A percentile compares a stretch with the other conserved stretches of the same genome.
Evolutionary conservation across 2,113 vertebrate species (phyloP).

Genomic region (Cephalopterus ornatus): DNA sequence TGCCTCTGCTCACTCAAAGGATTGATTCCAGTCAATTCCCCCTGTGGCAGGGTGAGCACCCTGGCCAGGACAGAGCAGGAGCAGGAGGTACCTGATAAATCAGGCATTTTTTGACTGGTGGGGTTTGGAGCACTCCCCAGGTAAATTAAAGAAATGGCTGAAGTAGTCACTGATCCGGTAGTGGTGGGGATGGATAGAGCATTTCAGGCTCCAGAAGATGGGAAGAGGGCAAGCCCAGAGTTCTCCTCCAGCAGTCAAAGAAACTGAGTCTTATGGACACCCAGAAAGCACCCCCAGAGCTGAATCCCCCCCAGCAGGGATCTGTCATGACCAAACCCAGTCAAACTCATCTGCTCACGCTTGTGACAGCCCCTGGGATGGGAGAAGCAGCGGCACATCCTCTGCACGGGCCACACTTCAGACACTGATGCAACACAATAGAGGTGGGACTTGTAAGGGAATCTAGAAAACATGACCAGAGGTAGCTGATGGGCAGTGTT

Average conservation of each 20-base stretch:
- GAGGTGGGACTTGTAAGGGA: neutral
- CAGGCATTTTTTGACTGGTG: neutral
- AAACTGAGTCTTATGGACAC: neutral
- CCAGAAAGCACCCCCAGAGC: neutral
- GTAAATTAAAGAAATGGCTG: neutral
- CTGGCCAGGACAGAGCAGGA: neutral
- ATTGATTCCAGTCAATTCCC: neutral
- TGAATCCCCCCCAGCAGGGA: neutral
- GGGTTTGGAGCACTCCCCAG: neutral
- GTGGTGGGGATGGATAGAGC: neutral
- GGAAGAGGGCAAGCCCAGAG: neutral
- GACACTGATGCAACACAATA: neutral
- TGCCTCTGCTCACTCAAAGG: neutral
- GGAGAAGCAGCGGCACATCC: neutral
- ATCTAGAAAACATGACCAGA: neutral
- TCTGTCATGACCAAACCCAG: neutral
- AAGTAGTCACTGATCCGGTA: neutral
- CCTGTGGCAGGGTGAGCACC: neutral
- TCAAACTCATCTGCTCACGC: neutral
- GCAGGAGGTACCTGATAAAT: neutral
- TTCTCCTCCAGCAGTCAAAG: neutral
- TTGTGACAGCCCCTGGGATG: accelerated
- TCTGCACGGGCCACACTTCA: accelerated
- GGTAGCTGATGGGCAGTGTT: neutral
- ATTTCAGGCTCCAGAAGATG: neutral